Percentiles rank a stretch among this genome's conserved stretches.
Conservation (phyloP, 2,113 vertebrate species). For the Phalacrocorax brasilianus region DNA sequence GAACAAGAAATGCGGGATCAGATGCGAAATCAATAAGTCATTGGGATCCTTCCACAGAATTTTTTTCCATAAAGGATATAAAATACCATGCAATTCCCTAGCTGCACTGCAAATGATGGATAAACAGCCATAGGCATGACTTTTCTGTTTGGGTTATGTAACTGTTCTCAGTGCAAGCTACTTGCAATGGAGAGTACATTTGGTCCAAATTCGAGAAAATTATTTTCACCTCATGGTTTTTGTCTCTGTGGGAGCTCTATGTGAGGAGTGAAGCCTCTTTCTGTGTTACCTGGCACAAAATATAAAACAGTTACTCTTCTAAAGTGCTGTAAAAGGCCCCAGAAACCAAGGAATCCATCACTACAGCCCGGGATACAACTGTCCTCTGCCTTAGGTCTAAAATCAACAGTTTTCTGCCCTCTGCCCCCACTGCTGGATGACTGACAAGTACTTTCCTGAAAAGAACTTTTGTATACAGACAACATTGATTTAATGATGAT, state of each 20-base stretch:
- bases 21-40: slow-evolving; percentile 6
- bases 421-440: slow-evolving; percentile 7
- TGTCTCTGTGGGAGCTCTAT: slow-evolving; percentile 40
- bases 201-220: slow-evolving; percentile 24
- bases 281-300: slow-evolving; percentile 53
- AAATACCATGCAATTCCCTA: slow-evolving; percentile 11
- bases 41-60: neutral
- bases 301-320: slow-evolving; percentile 19
- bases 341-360: slow-evolving; percentile 45
- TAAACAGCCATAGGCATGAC: slow-evolving; percentile 28
- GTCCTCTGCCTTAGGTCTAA: slow-evolving; percentile 30
- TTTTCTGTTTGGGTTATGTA: slow-evolving; percentile 27
- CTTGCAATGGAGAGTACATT: slow-evolving; percentile 16
- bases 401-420: slow-evolving; percentile 19
- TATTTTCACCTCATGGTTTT: slow-evolving; percentile 50
- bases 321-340: slow-evolving; percentile 3
- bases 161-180: neutral
- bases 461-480: slow-evolving; percentile 28
- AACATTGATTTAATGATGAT: slow-evolving; percentile 35
- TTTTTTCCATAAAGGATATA: neutral
- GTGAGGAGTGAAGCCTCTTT: slow-evolving; percentile 46
- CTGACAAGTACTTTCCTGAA: slow-evolving; percentile 38
- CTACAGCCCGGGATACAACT: slow-evolving; percentile 18
- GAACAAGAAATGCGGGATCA: neutral
- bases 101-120: neutral